Percentiles rank a stretch among this genome's conserved stretches.
phyloP scores from a whole-genome alignment of 2,113 vertebrate genomes.

The Malurus cyaneus region DNA sequence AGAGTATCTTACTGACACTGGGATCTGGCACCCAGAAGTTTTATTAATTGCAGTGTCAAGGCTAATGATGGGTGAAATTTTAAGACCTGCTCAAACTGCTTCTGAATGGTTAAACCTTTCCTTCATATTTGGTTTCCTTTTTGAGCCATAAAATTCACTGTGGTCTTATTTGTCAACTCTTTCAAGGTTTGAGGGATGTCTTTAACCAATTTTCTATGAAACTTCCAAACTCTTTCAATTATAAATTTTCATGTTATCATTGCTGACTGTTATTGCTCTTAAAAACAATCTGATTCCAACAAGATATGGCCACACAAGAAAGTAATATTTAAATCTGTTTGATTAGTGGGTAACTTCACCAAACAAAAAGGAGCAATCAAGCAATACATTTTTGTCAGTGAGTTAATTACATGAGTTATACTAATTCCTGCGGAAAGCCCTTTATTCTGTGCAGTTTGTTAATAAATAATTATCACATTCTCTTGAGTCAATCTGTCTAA shows the following conservation, averaged over 20 bases:
- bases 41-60: neutral
- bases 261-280: neutral
- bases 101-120: neutral
- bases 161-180: neutral
- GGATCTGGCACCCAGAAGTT: neutral
- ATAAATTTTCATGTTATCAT: neutral
- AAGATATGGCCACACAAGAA: neutral
- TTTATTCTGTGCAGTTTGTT: neutral
- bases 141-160: neutral
- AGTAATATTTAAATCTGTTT: neutral
- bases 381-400: neutral
- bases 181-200: neutral
- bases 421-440: neutral
- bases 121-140: neutral
- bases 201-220: neutral
- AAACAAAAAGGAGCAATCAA: neutral
- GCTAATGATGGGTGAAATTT: neutral
- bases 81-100: neutral
- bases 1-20: neutral
- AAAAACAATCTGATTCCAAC: neutral
- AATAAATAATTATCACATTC: neutral
- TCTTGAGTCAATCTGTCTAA: neutral
- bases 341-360: neutral
- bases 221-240: neutral
- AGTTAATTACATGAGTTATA: neutral